Conservation (phyloP, 2,888 invertebrate genomes). For the Ennomos erosarius region DNA sequence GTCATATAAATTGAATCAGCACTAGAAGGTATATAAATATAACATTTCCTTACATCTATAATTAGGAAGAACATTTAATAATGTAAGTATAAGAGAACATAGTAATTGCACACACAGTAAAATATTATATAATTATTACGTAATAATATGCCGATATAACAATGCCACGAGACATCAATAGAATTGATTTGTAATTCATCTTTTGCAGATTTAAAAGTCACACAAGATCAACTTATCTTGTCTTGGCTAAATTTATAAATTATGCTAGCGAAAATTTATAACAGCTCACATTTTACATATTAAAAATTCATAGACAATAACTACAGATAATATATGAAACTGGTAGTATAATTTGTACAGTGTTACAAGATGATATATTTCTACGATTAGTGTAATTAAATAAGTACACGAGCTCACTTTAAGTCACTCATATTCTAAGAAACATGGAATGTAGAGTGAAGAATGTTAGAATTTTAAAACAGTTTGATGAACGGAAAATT, state of each 20-base stretch:
- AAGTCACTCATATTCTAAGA: conserved; percentile 76
- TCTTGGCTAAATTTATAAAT: conserved; percentile 50
- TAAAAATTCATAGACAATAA: conserved; percentile 38
- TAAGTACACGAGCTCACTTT: conserved; percentile 83
- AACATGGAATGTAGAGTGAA: conserved; percentile 77
- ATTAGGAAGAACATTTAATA: conserved; percentile 78
- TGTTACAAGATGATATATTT: conserved; percentile 36
- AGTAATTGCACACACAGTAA: conserved; percentile 79
- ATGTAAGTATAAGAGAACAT: conserved; percentile 69
- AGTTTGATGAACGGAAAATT: conserved; percentile 25
- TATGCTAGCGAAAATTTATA: conserved; percentile 54
- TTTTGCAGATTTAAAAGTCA: conserved; percentile 9
- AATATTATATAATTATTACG: conserved; percentile 56
- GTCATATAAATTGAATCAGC: conserved; percentile 68
- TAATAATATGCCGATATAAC: conserved; percentile 51
- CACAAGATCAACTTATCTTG: conserved; percentile 25
- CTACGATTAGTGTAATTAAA: conserved; percentile 46
- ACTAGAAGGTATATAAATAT: conserved; percentile 69
- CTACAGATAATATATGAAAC: conserved; percentile 41
- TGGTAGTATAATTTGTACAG: conserved; percentile 38
- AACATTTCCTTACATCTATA: conserved; percentile 73
- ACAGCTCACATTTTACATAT: conserved; percentile 44
- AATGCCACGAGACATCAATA: conserved; percentile 17
- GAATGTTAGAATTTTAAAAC: conserved; percentile 52
- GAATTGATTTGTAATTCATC: conserved; percentile 21